These are phyloP conservation scores for Actinernus sp. DNA, from an alignment of 92 coral and sea anemone genomes.

Conservation along the genomic window DNA sequence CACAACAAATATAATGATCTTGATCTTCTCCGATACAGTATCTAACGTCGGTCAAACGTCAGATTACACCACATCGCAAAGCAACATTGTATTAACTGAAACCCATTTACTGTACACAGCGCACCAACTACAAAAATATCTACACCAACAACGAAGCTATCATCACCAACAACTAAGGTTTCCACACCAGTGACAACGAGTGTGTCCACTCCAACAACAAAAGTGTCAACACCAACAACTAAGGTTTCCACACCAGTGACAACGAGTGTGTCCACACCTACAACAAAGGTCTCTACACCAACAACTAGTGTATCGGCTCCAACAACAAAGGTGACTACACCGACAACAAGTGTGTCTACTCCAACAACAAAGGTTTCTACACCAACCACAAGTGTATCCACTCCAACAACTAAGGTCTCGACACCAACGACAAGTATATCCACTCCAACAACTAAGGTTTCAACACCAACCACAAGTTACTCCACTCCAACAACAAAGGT, in stretches of 20 bases:
- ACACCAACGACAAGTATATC: slow-evolving; percentile 1
- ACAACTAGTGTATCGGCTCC: no score
- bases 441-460: neutral
- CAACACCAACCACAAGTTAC: neutral
- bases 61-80: no score
- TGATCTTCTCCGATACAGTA: no score
- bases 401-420: neutral
- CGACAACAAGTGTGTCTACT: slow-evolving; percentile 19
- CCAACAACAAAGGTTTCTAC: slow-evolving; percentile 6
- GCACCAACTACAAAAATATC: slow-evolving; percentile 35
- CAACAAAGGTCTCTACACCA: slow-evolving; percentile 2
- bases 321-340: neutral
- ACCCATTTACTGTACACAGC: no score
- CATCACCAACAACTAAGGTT: neutral
- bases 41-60: no score
- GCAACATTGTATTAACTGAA: no score
- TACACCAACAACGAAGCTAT: slow-evolving; percentile 18
- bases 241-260: no score
- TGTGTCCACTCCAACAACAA: slow-evolving; percentile 8
- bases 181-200: slow-evolving; percentile 2
- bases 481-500: neutral
- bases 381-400: neutral
- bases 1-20: no score
- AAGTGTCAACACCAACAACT: slow-evolving; percentile 14
- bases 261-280: slow-evolving; percentile 3